These are phyloP conservation scores for Ameiurus melas DNA, from an alignment of 2,113 vertebrate genomes.

Conservation along the genomic window DNA sequence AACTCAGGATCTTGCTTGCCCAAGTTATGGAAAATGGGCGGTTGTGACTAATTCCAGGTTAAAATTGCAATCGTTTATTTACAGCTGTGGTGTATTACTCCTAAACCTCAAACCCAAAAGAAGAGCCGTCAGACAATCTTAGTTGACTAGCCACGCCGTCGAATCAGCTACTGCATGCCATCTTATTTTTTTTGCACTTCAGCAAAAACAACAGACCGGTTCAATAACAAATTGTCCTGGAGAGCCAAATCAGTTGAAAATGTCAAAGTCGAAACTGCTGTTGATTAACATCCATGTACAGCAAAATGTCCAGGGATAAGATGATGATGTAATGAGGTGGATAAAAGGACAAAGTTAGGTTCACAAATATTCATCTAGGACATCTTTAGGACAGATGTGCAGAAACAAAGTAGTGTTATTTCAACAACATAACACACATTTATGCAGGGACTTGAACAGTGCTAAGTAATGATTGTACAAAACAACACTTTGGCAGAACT, in stretches of 20 bases:
- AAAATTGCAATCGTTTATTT: slow-evolving; percentile 58
- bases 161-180: slow-evolving; percentile 59
- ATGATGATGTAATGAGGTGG: background rate
- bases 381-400: slow-evolving; percentile 1
- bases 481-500: slow-evolving; percentile 69
- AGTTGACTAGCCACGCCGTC: slow-evolving; percentile 58
- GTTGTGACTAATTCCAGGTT: slow-evolving; percentile 65
- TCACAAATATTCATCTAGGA: background rate
- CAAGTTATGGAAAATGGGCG: slow-evolving; percentile 57
- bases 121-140: slow-evolving; percentile 58
- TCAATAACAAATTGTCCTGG: slow-evolving; percentile 45
- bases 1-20: slow-evolving; percentile 48
- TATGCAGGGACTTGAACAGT: slow-evolving; percentile 27
- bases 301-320: slow-evolving; percentile 23
- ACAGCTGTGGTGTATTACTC: slow-evolving; percentile 54
- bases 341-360: background rate
- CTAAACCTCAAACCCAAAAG: slow-evolving; percentile 42
- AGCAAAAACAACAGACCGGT: slow-evolving; percentile 47
- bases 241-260: slow-evolving; percentile 38
- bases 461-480: slow-evolving; percentile 48
- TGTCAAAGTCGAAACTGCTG: slow-evolving; percentile 4
- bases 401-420: slow-evolving; percentile 16
- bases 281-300: slow-evolving; percentile 12
- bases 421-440: slow-evolving; percentile 20
- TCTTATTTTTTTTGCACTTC: slow-evolving; percentile 49